phyloP scores from a whole-genome alignment of 2,797 vertebrate genomes.

The Poeciliopsis presidionis region DNA sequence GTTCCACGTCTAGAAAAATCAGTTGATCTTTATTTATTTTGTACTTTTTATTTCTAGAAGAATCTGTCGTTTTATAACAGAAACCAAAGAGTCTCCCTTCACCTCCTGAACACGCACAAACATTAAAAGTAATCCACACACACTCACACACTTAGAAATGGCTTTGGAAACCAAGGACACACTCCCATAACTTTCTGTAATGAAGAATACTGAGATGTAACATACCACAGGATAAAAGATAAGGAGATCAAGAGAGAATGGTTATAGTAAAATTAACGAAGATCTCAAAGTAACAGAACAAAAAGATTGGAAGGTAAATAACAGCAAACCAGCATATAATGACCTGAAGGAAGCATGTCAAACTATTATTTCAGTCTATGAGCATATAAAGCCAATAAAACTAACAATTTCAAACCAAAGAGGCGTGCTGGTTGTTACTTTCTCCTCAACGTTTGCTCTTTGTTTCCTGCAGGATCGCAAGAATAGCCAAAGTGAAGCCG shows the following conservation, averaged over 20 bases:
- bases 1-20: not conserved
- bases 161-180: not conserved
- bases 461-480: slow-evolving; percentile 81
- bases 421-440: slow-evolving; percentile 4
- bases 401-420: not conserved
- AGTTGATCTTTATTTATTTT: not conserved
- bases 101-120: not conserved
- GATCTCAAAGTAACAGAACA: not conserved
- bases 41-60: not conserved
- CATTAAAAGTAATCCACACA: not conserved
- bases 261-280: not conserved
- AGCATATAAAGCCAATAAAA: not conserved
- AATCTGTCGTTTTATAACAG: not conserved
- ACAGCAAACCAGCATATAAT: not conserved
- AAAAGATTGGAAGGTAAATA: not conserved
- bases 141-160: not conserved
- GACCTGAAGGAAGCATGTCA: not conserved
- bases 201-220: not conserved
- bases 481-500: slow-evolving; percentile 92
- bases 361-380: not conserved
- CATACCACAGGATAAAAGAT: not conserved
- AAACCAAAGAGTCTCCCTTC: not conserved
- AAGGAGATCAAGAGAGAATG: not conserved
- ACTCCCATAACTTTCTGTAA: not conserved
- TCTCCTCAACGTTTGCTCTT: slow-evolving; percentile 3